A percentile compares a stretch with the other conserved stretches of the same genome.
Evolutionary conservation across 2,797 vertebrate species (phyloP).

Genomic region (Myoxocephalus aenaeus): DNA sequence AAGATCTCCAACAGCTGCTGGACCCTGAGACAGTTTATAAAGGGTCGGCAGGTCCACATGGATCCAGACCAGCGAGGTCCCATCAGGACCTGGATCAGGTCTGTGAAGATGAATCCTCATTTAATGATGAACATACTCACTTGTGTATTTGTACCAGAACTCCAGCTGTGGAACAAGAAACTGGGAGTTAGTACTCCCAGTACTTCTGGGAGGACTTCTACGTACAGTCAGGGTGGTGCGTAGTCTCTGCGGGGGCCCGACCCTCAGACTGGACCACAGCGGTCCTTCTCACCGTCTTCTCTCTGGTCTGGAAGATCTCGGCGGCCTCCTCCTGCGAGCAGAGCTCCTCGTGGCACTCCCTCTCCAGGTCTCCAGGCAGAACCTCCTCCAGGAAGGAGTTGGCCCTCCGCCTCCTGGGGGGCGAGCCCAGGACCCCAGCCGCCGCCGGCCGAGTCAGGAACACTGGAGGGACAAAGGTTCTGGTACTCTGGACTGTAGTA

Average conservation of each 20-base stretch:
- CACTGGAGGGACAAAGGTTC: constrained; percentile 70
- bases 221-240: not conserved
- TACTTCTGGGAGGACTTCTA: not conserved
- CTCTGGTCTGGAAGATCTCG: constrained; percentile 90
- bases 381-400: constrained; percentile 92
- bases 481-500: not conserved
- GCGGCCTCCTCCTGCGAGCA: constrained; percentile 92
- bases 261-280: not conserved
- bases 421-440: constrained; percentile 82
- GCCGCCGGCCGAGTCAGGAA: constrained; percentile 85
- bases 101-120: not conserved
- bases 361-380: constrained; percentile 87
- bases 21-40: not conserved
- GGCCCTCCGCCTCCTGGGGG: constrained; percentile 79
- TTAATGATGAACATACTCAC: constrained; percentile 81
- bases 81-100: not conserved
- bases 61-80: not conserved
- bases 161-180: constrained; percentile 79
- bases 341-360: constrained; percentile 90
- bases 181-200: constrained; percentile 1
- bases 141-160: constrained; percentile 90
- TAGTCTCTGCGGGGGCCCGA: not conserved
- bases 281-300: constrained; percentile 84
- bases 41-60: not conserved
- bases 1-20: not conserved